phyloP scores from a whole-genome alignment of 1,140 invertebrate species.

The Drosophila nasuta region DNA sequence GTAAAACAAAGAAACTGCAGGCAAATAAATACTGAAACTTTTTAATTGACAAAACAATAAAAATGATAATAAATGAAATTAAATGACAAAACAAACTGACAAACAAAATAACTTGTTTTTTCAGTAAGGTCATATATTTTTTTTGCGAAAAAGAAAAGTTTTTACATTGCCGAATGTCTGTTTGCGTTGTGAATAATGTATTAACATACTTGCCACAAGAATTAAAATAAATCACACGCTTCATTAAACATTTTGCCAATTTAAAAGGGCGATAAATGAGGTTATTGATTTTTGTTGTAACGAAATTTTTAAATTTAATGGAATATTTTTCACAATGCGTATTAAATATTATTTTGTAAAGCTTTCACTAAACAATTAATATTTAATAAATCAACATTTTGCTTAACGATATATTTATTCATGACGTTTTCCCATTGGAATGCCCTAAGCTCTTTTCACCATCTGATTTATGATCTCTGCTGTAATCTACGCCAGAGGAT shows the following conservation, averaged over 20 bases:
- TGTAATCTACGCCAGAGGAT: constrained; percentile 17
- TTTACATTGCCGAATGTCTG: background rate
- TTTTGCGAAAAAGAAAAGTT: constrained; percentile 43
- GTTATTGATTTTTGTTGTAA: background rate
- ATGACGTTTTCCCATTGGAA: background rate
- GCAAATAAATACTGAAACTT: constrained; percentile 73
- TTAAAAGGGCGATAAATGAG: background rate
- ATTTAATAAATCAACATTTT: constrained; percentile 7
- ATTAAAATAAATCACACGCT: background rate
- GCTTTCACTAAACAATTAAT: background rate
- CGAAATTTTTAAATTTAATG: background rate
- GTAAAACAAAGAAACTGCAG: background rate
- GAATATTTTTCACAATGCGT: background rate
- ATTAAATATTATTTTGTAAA: too few species aligned
- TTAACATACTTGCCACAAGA: background rate
- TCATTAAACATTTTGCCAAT: background rate
- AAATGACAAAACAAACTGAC: constrained; percentile 35
- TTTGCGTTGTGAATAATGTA: background rate
- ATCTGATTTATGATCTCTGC: constrained; percentile 50
- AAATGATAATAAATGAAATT: constrained; percentile 79
- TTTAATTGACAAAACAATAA: constrained; percentile 79
- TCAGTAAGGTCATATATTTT: background rate
- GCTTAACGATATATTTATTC: background rate
- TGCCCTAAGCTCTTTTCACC: background rate
- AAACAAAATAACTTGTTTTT: constrained; percentile 17